phyloP scores from a whole-genome alignment of 1,140 invertebrate species.

The Meteorus sp. region DNA sequence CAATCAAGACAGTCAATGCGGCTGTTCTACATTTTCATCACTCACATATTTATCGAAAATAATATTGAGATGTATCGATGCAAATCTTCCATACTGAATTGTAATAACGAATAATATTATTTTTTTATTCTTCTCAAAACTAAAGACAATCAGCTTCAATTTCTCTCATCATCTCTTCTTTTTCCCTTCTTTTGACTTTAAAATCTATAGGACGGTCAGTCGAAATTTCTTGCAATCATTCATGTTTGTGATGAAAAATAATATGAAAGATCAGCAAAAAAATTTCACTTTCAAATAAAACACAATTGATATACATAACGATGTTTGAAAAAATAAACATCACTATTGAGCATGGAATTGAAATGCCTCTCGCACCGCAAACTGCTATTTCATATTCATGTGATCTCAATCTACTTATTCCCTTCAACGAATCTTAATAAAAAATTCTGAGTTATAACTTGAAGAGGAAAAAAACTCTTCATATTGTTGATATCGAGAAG shows the following conservation, averaged over 20 bases:
- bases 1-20: no score
- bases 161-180: no score
- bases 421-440: neutral
- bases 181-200: no score
- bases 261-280: conserved; percentile 14
- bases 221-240: conserved; percentile 26
- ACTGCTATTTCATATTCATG: neutral
- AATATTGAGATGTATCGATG: conserved; percentile 9
- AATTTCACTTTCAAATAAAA: conserved; percentile 5
- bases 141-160: neutral
- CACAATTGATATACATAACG: neutral
- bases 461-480: no score
- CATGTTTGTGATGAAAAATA: conserved; percentile 2
- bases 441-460: no score
- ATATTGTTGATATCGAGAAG: no score
- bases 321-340: neutral
- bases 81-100: conserved; percentile 8
- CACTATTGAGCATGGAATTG: no score
- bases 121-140: neutral
- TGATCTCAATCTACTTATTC: neutral
- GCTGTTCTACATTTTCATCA: no score
- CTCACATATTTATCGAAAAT: no score
- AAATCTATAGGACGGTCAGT: conserved; percentile 30
- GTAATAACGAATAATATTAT: conserved; percentile 7
- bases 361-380: conserved; percentile 9